Percentiles rank a stretch among this genome's conserved stretches.
Conservation (phyloP, 2,888 invertebrate species). For the Bursaphelenchus okinawaensis region DNA sequence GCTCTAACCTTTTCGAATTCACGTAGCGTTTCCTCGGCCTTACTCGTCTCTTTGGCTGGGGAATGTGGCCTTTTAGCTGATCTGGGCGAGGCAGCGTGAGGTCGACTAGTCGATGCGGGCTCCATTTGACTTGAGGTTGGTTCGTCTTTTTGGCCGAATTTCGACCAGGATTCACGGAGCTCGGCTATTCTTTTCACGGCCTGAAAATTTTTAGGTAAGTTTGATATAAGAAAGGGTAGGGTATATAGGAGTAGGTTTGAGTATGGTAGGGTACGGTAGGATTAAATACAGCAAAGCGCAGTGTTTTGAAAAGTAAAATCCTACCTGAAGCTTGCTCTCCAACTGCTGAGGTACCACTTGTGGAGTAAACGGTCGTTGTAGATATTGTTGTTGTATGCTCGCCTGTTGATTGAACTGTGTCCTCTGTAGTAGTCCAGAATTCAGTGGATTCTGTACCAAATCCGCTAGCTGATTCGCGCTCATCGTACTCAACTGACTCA, state of each 20-base stretch:
- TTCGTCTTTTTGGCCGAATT: neutral
- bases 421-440: neutral
- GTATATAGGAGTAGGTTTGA: no score
- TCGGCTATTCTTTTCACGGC: neutral
- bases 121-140: neutral
- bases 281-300: neutral
- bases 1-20: neutral
- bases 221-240: no score
- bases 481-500: neutral
- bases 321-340: neutral
- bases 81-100: neutral
- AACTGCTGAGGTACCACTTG: neutral
- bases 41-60: neutral
- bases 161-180: neutral
- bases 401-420: neutral
- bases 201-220: neutral
- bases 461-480: neutral
- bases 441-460: neutral
- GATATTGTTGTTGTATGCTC: neutral
- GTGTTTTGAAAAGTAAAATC: neutral
- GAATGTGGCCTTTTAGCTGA: neutral
- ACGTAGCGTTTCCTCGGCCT: neutral
- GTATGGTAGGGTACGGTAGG: no score
- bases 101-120: neutral
- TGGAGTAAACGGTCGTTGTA: neutral